phyloP scores from a whole-genome alignment of 2,113 vertebrate genomes.

The Symphodus melops region DNA sequence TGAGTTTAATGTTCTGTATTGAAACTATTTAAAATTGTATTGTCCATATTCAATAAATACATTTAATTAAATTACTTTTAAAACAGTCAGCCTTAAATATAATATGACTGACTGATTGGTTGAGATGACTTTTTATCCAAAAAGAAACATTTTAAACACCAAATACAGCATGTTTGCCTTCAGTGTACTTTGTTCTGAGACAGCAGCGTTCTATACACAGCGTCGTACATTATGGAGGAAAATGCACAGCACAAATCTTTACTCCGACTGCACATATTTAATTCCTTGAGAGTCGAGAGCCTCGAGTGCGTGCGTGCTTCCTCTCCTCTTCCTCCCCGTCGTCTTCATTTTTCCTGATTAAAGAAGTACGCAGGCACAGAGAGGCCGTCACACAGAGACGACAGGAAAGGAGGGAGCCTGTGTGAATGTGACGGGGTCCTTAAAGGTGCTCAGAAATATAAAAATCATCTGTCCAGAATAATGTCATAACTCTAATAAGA shows the following conservation, averaged over 20 bases:
- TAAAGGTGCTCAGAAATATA: slow-evolving; percentile 33
- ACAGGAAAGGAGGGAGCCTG: not conserved
- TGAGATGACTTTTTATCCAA: not conserved
- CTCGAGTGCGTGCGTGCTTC: not conserved
- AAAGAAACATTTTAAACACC: not conserved
- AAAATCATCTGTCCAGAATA: slow-evolving; percentile 48
- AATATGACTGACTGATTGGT: not conserved
- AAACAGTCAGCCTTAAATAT: no score
- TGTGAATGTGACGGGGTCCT: slow-evolving; percentile 3
- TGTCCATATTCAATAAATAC: no score
- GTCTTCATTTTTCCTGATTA: not conserved
- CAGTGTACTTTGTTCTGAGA: not conserved
- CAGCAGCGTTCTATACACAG: not conserved
- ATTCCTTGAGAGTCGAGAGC: not conserved
- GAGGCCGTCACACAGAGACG: not conserved
- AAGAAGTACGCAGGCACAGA: slow-evolving; percentile 10
- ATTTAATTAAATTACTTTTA: no score
- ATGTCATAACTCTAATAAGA: slow-evolving; percentile 34
- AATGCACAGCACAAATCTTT: not conserved
- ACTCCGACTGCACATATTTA: not conserved
- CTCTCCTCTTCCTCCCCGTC: not conserved
- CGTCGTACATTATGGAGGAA: not conserved
- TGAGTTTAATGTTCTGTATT: no score
- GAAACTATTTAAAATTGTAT: no score
- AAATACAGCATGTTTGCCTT: not conserved